These are phyloP conservation scores for Baryphthengus martii DNA, from an alignment of 2,113 vertebrate genomes.

Conservation along the genomic window DNA sequence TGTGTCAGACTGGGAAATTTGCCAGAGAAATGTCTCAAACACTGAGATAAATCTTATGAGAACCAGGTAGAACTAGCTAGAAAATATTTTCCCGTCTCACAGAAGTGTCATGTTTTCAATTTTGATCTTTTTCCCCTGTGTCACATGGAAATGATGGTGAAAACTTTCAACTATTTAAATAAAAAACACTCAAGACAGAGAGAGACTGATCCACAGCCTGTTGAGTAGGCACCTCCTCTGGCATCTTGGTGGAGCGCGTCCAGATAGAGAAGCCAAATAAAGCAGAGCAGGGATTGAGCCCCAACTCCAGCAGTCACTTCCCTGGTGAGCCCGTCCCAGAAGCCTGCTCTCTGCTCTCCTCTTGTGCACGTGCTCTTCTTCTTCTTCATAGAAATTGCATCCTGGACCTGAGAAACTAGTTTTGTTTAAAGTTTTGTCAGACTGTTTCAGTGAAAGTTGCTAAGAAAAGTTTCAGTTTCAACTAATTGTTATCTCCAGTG, in stretches of 20 bases:
- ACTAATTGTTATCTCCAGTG: not conserved
- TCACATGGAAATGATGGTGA: not conserved
- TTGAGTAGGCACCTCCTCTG: not conserved
- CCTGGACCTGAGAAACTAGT: not conserved
- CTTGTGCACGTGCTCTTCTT: not conserved
- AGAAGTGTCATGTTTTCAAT: not conserved
- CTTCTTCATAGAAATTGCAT: not conserved
- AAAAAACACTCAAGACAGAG: not conserved
- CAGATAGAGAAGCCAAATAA: not conserved
- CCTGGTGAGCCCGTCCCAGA: not conserved
- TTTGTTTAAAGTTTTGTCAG: not conserved
- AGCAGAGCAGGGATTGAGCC: not conserved
- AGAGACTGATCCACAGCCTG: not conserved
- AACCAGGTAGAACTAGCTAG: not conserved
- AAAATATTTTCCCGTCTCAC: not conserved
- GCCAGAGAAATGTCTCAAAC: not conserved
- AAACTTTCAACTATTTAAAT: not conserved
- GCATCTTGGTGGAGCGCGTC: not conserved
- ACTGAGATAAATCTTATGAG: not conserved
- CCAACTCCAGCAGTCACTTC: not conserved
- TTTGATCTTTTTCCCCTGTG: not conserved
- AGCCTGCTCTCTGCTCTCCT: not conserved
- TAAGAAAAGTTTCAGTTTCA: not conserved
- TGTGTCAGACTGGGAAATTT: slow-evolving; percentile 28
- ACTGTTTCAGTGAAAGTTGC: not conserved